Base-by-base conservation (phyloP, 2,113 vertebrate species). In the Pollachius pollachius region DNA sequence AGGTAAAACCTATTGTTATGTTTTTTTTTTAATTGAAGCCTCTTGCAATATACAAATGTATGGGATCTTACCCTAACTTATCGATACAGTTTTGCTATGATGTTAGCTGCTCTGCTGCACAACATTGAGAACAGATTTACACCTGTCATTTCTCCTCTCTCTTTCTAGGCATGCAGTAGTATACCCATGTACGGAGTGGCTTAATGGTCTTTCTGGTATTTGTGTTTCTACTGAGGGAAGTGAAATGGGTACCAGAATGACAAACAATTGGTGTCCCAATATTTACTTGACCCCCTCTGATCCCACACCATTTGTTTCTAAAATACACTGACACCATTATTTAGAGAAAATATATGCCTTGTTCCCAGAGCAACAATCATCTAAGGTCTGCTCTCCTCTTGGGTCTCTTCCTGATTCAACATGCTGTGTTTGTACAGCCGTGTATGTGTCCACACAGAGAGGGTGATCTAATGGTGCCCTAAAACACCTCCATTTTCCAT, bases 341-440 rank as follows among this genome's bases (percentile, higher is more conserved):
- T 34, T 12, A 48, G 41, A 17, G 81, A 77, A 90, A 90, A 89
- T 88, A 87, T 81, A 86, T 17, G 78, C 67, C 78, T 78, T 81
- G 73, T 75, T 81, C 82, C 84, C 75, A 75, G 75, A 81, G 78
- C 34, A 15, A 59, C 18, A 76, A 59, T 71, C 72, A 78, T 79
- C 78, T 76, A 78, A 83, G 76, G 62, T 67, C 70, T 76, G 80
- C 76, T 68, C 74, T 83, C 72, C 8, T 74, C 64, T 48, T 48
- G 41, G 41, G 41, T 9, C 41, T 48, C 41, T 59, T 75, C 71
- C 74, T 66, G 63, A 78, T 87, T 89, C 85, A 87, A 85, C 80
- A 87, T 78, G 72, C 71, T 69, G 75, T 92, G 85, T 93, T 92
- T 94, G 87, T 76, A 80, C 85, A 92, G 89, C 82, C 68, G 79